Evolutionary conservation across 2,888 invertebrate genomes (phyloP), one percentile per base, ranked within the genome.

Genomic region (Operophtera brumata): DNA sequence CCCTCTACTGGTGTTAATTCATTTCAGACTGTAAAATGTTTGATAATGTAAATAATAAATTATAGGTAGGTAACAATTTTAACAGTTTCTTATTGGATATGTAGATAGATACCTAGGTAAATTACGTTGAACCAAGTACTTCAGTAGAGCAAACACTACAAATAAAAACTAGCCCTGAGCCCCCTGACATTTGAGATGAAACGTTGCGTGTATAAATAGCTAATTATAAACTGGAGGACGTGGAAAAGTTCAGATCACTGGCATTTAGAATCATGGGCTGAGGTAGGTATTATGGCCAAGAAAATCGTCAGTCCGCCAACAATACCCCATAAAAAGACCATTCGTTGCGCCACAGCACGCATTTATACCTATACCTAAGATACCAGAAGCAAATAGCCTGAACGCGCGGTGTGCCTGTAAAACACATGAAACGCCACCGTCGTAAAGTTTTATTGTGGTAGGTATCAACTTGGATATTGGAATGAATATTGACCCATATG

Each of bases 261-360:
- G 60, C 76, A 77, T 77, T 77, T 73, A 47, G 39, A 46, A 47
- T 36, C 51, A 51, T 35, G 50, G 43, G 41, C 32, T 37, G 34
- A 47, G 37, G 20, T 53, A 47, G 37, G 20, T 53, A 49, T 43
- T n/a, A 20, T 50, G 55, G 48, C 54, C 39, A 58, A 37, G 47
- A 49, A 47, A 41, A 44, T 41, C 44, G 36, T 48, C 51, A 36
- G 53, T 43, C 57, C 53, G 59, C 44, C 69, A 57, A 63, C 66
- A 66, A 67, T 65, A 49, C 52, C 56, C 59, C 59, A 70, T 75
- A 71, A 73, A 75, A 69, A 58, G 43, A 59, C 56, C 61, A 66
- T 73, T 70, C 54, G 56, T 59, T 48, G 41, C 57, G 59, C 57
- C 54, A 57, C 54, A 58, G 56, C 60, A 51, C 56, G 59, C 54